A percentile compares a stretch with the other conserved stretches of the same genome.
Evolutionary conservation across 2,113 vertebrate genomes (phyloP).

Genomic region (Melanotaenia duboulayi): DNA sequence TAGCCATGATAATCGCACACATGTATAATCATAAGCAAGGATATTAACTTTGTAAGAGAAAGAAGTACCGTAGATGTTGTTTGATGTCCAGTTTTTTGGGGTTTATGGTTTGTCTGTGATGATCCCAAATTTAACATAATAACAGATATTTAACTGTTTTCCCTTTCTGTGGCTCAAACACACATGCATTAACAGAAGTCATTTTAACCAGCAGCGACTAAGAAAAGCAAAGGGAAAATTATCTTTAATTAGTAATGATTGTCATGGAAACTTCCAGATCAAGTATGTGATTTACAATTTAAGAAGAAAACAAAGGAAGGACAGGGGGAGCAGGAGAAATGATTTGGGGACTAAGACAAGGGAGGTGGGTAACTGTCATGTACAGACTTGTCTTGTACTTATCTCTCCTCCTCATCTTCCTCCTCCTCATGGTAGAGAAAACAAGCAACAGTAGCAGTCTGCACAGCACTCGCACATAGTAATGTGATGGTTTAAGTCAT

Average conservation of each 20-base stretch:
- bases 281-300: conserved; percentile 49
- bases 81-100: neutral
- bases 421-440: conserved; percentile 16
- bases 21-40: too few relatives aligned
- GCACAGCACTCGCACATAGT: conserved; percentile 1
- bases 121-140: conserved; percentile 10
- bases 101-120: conserved; percentile 1
- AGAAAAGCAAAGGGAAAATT: conserved; percentile 53
- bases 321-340: neutral
- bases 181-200: neutral
- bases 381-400: conserved; percentile 48
- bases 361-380: conserved; percentile 22
- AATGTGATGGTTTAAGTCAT: conserved; percentile 10
- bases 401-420: conserved; percentile 14
- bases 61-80: neutral
- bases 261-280: conserved; percentile 62
- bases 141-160: neutral
- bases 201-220: conserved; percentile 9
- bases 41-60: neutral
- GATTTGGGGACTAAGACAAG: conserved; percentile 19
- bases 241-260: conserved; percentile 77
- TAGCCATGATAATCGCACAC: too few relatives aligned
- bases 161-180: neutral
- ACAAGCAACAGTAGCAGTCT: neutral
- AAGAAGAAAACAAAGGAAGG: conserved; percentile 32